Evolutionary conservation across 2,113 vertebrate genomes (phyloP).

Genomic region (Nibea albiflora): DNA sequence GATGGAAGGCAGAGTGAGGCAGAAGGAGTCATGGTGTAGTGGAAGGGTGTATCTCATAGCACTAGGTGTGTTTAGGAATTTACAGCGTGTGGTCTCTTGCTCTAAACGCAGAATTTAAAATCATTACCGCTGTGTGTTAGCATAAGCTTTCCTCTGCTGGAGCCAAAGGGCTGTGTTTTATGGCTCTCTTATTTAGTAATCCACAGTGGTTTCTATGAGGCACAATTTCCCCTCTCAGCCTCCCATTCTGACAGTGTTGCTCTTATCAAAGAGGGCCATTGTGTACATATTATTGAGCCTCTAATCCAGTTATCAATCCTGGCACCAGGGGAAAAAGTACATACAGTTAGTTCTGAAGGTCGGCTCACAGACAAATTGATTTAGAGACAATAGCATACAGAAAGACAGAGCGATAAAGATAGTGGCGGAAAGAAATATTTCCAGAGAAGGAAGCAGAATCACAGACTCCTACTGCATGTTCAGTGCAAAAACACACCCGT

Average conservation of each 20-base stretch:
- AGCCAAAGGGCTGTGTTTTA: conserved; percentile 71
- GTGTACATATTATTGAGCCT: conserved; percentile 61
- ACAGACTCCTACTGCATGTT: background rate
- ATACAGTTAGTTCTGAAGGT: conserved; percentile 51
- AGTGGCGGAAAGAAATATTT: conserved; percentile 30
- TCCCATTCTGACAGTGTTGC: conserved; percentile 27
- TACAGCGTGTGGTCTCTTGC: conserved; percentile 64
- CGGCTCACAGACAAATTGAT: conserved; percentile 43
- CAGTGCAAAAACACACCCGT: background rate
- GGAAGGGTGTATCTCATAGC: conserved; percentile 30
- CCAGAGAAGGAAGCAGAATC: conserved; percentile 17
- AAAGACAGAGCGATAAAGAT: conserved; percentile 22
- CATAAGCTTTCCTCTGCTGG: conserved; percentile 50
- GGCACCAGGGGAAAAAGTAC: conserved; percentile 29
- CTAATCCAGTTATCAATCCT: conserved; percentile 71
- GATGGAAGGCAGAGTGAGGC: conserved; percentile 12
- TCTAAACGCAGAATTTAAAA: conserved; percentile 72
- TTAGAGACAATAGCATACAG: conserved; percentile 44
- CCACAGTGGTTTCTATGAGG: conserved; percentile 56
- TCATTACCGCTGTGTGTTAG: conserved; percentile 70
- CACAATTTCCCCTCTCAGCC: conserved; percentile 41
- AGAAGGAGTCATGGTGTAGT: background rate
- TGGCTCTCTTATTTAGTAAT: conserved; percentile 73
- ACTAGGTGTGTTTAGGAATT: conserved; percentile 45
- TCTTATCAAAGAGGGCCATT: conserved; percentile 74